Evolutionary conservation across 2,797 vertebrate species (phyloP).

Genomic region (Sebastes elongatus): DNA sequence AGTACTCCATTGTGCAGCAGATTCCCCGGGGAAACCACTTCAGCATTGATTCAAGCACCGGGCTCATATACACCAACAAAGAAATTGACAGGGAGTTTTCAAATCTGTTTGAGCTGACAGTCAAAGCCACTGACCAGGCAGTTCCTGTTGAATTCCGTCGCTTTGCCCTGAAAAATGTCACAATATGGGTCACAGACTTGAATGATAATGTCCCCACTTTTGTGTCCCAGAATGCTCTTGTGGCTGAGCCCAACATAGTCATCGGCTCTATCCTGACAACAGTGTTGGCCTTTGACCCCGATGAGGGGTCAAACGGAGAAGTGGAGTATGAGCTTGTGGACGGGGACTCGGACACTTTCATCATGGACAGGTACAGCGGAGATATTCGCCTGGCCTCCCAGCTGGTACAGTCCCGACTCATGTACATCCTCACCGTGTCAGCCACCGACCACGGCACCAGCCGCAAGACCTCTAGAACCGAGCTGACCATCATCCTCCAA

Average conservation of each 20-base stretch:
- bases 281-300: constrained; percentile 92
- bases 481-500: constrained; percentile 93
- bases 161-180: constrained; percentile 95
- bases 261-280: constrained; percentile 95
- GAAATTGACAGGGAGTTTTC: constrained; percentile 97
- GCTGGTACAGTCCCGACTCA: constrained; percentile 88
- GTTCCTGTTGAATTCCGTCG: constrained; percentile 91
- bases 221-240: constrained; percentile 92
- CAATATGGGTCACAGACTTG: constrained; percentile 93
- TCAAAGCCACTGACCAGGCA: constrained; percentile 95
- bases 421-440: constrained; percentile 93
- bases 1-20: constrained; percentile 94
- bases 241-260: constrained; percentile 90
- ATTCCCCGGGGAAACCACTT: constrained; percentile 93
- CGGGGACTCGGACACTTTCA: constrained; percentile 93
- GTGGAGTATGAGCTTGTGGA: constrained; percentile 95
- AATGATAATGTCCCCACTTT: constrained; percentile 95
- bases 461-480: constrained; percentile 89
- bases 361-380: constrained; percentile 96
- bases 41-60: constrained; percentile 86
- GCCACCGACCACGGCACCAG: constrained; percentile 93
- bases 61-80: constrained; percentile 88
- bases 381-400: constrained; percentile 92
- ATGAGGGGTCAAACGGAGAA: constrained; percentile 94
- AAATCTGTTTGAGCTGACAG: constrained; percentile 93